These are phyloP conservation scores for Arbacia lixula DNA, from an alignment of 53 echinoderm and acorn worm species.

Conservation along the genomic window DNA sequence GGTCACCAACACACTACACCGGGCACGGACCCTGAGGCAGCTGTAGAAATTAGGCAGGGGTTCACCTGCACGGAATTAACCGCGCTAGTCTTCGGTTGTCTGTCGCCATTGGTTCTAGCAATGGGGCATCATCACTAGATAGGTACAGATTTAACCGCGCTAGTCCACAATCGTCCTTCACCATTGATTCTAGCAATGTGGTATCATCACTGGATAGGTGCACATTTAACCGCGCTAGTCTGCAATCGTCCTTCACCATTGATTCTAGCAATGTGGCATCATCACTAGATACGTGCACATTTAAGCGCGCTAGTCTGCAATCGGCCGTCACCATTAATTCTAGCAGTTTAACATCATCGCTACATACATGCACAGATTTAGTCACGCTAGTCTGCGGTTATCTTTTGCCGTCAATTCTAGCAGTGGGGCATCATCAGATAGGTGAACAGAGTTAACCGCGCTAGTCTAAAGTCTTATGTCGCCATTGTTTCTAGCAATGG, in stretches of 20 bases:
- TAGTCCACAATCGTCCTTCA: constrained; percentile 81
- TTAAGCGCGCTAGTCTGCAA: constrained; percentile 81
- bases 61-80: constrained; percentile 83
- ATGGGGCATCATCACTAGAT: constrained; percentile 89
- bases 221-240: constrained; percentile 83
- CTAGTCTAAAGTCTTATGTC: no score
- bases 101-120: constrained; percentile 84
- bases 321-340: constrained; percentile 80
- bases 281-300: constrained; percentile 75
- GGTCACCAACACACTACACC: constrained; percentile 43
- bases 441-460: no score
- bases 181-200: constrained; percentile 85
- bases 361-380: constrained; percentile 49
- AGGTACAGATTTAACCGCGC: constrained; percentile 73
- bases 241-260: constrained; percentile 84
- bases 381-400: no score
- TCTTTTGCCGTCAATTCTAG: no score
- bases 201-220: constrained; percentile 75
- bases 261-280: constrained; percentile 83
- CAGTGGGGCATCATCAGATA: no score
- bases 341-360: constrained; percentile 90
- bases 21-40: constrained; percentile 61
- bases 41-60: constrained; percentile 68
- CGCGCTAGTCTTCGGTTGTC: constrained; percentile 83
- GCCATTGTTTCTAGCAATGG: no score